phyloP scores from a whole-genome alignment of 2,113 vertebrate species.

The Colinus virginianus region DNA sequence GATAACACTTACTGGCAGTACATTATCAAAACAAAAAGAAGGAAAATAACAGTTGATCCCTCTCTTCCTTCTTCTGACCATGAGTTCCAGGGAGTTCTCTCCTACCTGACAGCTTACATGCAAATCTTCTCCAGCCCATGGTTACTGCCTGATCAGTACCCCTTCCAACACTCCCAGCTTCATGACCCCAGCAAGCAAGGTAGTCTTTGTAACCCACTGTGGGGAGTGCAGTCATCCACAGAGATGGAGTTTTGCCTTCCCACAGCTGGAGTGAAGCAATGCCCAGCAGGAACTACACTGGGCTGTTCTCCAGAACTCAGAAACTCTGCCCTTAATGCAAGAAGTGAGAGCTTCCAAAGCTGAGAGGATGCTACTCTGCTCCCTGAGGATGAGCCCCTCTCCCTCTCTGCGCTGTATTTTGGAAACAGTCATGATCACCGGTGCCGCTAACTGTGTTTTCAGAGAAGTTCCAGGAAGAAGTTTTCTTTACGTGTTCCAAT shows the following conservation, averaged over 20 bases:
- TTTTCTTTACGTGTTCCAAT: conserved; percentile 45
- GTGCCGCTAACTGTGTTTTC: conserved; percentile 8
- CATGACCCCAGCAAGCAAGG: not conserved
- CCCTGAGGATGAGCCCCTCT: not conserved
- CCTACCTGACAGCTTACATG: not conserved
- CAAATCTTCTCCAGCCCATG: conserved; percentile 4
- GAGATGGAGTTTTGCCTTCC: not conserved
- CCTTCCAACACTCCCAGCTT: conserved; percentile 13
- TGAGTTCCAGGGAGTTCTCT: not conserved
- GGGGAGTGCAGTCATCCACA: conserved; percentile 31
- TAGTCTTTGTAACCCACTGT: not conserved
- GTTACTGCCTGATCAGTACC: not conserved
- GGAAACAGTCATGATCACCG: conserved; percentile 19
- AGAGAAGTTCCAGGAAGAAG: conserved; percentile 56
- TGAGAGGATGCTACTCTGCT: conserved; percentile 42
- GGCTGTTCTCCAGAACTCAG: not conserved
- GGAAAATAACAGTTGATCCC: not conserved
- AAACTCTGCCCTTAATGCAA: not conserved
- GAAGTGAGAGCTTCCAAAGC: not conserved
- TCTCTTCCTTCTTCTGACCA: not conserved
- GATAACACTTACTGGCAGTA: not conserved
- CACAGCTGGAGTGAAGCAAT: not conserved
- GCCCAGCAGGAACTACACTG: not conserved
- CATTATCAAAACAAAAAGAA: not conserved
- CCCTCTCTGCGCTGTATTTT: conserved; percentile 35